Base-by-base conservation (phyloP, 2,888 invertebrate genomes). In the Cantharis nigra region DNA sequence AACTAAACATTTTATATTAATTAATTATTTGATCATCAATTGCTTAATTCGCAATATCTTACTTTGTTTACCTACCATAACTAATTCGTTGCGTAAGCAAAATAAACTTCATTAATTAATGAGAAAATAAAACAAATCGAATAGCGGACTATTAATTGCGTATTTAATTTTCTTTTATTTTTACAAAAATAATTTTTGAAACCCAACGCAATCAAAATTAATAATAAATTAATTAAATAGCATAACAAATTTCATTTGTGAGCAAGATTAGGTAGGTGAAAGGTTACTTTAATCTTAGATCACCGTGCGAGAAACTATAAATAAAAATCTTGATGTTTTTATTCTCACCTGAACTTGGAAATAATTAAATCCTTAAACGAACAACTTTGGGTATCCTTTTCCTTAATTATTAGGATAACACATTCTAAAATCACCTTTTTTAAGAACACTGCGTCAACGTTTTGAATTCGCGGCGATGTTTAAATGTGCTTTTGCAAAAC, bases 401-500 rank as follows among this genome's bases (percentile, higher is more conserved):
- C 5, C 49, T 49, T 49, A 49, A 49, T 49, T 49, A 49, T 49
- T n/a, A n/a, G 49, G n/a, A n/a, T 9, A n/a, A 49, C 49, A 49
- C 49, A 49, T 49, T 49, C 49, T n/a, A 49, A n/a, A n/a, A 33
- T 49, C 49, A 49, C 49, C 49, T 49, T 49, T 49, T 49, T 49
- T n/a, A 49, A 49, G 49, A 49, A 49, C 49, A 49, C 49, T 70
- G 63, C 62, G 70, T 65, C 64, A 63, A 49, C 64, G 72, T 62
- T 75, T 75, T 71, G 63, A 71, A 70, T 62, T 71, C 76, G 67
- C 74, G 71, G 71, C 75, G 18, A 63, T 70, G 70, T 69, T 69
- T 65, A 76, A 72, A 74, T 70, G 16, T 63, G 72, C 72, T 75
- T 79, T 79, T 78, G 79, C 79, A 73, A 79, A 78, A 78, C 78